Percentiles rank a stretch among this genome's conserved stretches.
phyloP scores from a whole-genome alignment of 2,888 invertebrate genomes.

The Diaprepes abbreviatus region DNA sequence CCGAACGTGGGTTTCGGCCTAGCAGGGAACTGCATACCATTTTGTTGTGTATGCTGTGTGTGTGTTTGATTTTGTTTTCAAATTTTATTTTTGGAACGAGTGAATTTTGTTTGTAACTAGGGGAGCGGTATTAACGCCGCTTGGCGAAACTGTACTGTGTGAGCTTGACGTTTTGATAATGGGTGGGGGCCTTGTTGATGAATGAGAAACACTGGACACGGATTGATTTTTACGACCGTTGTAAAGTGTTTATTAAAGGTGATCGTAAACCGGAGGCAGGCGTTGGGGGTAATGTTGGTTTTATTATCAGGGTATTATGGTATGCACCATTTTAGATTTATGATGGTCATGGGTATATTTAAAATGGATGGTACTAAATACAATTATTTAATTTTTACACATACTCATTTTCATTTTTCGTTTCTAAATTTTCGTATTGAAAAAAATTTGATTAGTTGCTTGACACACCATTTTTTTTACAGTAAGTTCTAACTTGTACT shows the following conservation, averaged over 20 bases:
- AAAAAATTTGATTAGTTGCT: too few relatives aligned
- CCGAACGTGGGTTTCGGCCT: slow-evolving; percentile 54
- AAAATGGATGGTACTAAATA: slow-evolving; percentile 25
- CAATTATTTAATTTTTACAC: too few relatives aligned
- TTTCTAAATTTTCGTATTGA: too few relatives aligned
- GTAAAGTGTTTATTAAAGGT: slow-evolving; percentile 46
- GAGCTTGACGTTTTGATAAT: slow-evolving; percentile 21
- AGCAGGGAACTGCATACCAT: slow-evolving; percentile 61
- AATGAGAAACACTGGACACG: slow-evolving; percentile 35
- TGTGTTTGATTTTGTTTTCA: slow-evolving; percentile 48
- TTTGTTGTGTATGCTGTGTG: slow-evolving; percentile 60
- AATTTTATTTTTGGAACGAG: slow-evolving; percentile 54
- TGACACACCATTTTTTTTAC: too few relatives aligned
- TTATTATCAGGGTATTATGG: slow-evolving; percentile 38
- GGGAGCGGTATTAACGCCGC: slow-evolving; percentile 22
- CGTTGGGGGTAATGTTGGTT: slow-evolving; percentile 36
- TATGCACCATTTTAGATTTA: slow-evolving; percentile 36
- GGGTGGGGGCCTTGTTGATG: slow-evolving; percentile 33
- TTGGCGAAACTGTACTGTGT: slow-evolving; percentile 25
- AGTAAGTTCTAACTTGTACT: too few relatives aligned
- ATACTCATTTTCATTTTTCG: too few relatives aligned
- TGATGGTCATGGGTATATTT: slow-evolving; percentile 15
- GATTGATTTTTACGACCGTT: slow-evolving; percentile 45
- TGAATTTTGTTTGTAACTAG: slow-evolving; percentile 31
- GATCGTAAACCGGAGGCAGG: slow-evolving; percentile 36